Percentiles rank a stretch among this genome's conserved stretches.
These are phyloP conservation scores for Fregata magnificens DNA, from an alignment of 2,113 vertebrate genomes.

Conservation along the genomic window DNA sequence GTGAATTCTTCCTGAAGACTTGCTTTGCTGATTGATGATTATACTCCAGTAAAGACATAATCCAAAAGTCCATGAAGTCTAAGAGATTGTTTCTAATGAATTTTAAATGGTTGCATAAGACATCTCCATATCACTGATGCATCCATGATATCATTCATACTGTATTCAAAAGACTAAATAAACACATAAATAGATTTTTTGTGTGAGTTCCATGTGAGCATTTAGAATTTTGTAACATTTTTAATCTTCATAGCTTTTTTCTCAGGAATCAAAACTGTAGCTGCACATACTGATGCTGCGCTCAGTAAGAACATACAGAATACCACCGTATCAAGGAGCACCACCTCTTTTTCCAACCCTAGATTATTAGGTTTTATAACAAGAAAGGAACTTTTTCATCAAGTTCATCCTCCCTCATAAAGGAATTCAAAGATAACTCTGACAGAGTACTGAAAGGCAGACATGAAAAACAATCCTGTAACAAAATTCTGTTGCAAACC, in stretches of 20 bases:
- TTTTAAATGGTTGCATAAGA: neutral
- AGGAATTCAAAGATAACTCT: neutral
- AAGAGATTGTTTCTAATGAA: neutral
- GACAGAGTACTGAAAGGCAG: neutral
- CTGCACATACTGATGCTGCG: neutral
- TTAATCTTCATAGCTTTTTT: accelerated
- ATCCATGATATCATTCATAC: neutral
- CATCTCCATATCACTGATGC: neutral
- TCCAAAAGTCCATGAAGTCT: neutral
- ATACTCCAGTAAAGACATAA: neutral
- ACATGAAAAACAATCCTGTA: neutral
- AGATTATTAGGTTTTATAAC: neutral
- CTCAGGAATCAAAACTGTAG: neutral
- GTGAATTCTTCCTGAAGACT: neutral
- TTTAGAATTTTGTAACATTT: neutral
- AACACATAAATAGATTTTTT: neutral
- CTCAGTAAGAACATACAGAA: neutral
- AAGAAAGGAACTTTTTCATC: neutral
- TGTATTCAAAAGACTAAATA: neutral
- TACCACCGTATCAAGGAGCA: neutral
- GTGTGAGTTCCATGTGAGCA: neutral
- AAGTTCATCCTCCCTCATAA: neutral
- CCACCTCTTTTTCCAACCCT: neutral
- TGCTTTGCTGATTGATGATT: neutral
- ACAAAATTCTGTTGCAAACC: neutral